These are phyloP conservation scores for Denticeps clupeoides DNA, from an alignment of 2,797 vertebrate species.

Conservation along the genomic window DNA sequence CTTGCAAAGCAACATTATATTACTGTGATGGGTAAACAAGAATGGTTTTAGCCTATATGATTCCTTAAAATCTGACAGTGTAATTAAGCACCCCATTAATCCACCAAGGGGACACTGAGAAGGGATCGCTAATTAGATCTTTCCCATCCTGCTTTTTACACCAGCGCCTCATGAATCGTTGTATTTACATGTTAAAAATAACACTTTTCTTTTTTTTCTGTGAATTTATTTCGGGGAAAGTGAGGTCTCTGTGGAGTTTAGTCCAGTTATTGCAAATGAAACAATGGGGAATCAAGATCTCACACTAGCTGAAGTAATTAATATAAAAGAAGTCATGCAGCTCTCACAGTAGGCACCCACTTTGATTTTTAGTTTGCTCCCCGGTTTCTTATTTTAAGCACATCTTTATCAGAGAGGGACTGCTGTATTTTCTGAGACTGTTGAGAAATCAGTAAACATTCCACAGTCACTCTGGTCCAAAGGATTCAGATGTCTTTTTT, in stretches of 20 bases:
- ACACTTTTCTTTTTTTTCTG: not conserved
- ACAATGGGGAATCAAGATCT: constrained; percentile 23
- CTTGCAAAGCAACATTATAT: too few relatives aligned
- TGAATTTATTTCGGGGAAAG: constrained; percentile 14
- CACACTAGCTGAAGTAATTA: constrained; percentile 25
- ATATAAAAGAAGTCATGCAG: constrained; percentile 18
- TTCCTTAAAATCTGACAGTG: too few relatives aligned
- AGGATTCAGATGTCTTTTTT: too few relatives aligned
- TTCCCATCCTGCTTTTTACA: too few relatives aligned
- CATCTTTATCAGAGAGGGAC: constrained; percentile 20
- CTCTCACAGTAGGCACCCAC: constrained; percentile 13
- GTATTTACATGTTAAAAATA: constrained; percentile 12
- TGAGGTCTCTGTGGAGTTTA: constrained; percentile 16
- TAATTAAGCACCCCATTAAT: too few relatives aligned
- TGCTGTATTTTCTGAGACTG: too few relatives aligned
- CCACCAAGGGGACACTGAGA: too few relatives aligned
- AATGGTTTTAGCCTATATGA: too few relatives aligned
- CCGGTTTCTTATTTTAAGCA: constrained; percentile 12
- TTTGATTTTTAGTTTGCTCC: constrained; percentile 24
- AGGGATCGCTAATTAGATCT: too few relatives aligned
- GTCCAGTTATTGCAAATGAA: constrained; percentile 28
- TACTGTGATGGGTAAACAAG: too few relatives aligned
- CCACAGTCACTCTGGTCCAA: too few relatives aligned
- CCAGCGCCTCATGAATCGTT: not conserved
- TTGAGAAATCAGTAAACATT: too few relatives aligned